Conservation (phyloP, 2,888 invertebrate species). For the Apocheima hispidaria region DNA sequence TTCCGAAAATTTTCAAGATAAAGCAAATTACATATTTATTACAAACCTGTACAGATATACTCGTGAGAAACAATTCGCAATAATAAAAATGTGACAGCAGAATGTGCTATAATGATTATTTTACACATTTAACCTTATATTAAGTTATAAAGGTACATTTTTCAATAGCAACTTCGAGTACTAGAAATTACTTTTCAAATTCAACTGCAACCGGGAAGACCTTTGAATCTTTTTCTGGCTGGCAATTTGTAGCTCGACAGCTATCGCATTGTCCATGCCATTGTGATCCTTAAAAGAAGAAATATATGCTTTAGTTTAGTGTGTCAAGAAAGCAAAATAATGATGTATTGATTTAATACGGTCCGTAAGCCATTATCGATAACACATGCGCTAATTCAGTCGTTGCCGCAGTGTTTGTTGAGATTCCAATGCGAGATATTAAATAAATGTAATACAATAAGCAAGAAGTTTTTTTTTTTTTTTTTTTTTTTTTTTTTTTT, state of each 20-base stretch:
- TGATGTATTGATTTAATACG: constrained; percentile 65
- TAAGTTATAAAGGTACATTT: constrained; percentile 41
- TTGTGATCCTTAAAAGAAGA: constrained; percentile 8
- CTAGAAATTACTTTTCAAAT: constrained; percentile 14
- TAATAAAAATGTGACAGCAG: constrained; percentile 74
- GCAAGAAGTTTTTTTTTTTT: no score
- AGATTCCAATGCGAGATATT: constrained; percentile 31
- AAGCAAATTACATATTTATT: constrained; percentile 43
- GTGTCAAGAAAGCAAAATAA: constrained; percentile 41
- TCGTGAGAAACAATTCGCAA: constrained; percentile 77
- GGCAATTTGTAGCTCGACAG: neutral
- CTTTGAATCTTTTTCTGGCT: constrained; percentile 16
- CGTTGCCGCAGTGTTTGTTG: constrained; percentile 44
- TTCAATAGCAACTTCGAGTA: constrained; percentile 36
- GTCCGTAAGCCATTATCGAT: constrained; percentile 73
- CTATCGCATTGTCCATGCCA: constrained; percentile 1
- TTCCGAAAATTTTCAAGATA: constrained; percentile 26
- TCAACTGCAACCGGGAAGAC: constrained; percentile 42
- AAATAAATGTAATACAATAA: no score
- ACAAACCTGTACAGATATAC: constrained; percentile 40
- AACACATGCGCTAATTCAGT: constrained; percentile 79
- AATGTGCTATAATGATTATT: constrained; percentile 32
- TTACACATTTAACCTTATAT: constrained; percentile 12
- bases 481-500: no score
- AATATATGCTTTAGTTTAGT: constrained; percentile 49